Evolutionary conservation across 2,113 vertebrate species (phyloP), one percentile per base, ranked within the genome.

Genomic region (Tetrao urogallus): DNA sequence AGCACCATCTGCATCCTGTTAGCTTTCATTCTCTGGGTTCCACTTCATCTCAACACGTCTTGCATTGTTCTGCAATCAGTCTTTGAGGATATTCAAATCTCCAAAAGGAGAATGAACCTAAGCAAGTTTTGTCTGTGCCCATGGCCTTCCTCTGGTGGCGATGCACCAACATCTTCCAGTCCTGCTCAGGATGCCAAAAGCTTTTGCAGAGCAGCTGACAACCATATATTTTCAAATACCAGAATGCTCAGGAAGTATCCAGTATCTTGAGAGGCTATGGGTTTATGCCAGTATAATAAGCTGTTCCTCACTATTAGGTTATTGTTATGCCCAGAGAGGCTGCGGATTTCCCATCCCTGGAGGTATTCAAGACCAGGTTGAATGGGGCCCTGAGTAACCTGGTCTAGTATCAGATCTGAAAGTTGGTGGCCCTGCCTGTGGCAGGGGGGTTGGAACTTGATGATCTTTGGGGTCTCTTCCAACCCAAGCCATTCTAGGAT

Each of bases 1-100:
- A 38, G 6, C 86, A 92, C 94, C 90, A 92, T 91, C 91, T 97
- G 95, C 91, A 94, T 87, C 78, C 92, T 90, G 96, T 97, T 94
- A 97, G 87, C 76, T 81, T 91, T 94, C 73, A 80, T 50, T 70
- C 58, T 90, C 20, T 42, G 69, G 56, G 38, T 89, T 78, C 85
- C 75, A 69, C 61, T 78, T 80, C 79, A 90, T 73, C 83, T 67
- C 54, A 95, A 40, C 86, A n/a, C 58, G 48, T 70, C 73, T 83
- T 7, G 1, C 50, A 74, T 82, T 97, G 94, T 94, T 96, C 34
- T 52, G 56, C 57, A 89, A 84, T 7, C 21, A 73, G 36, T 76
- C 90, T 85, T 92, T 52, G 86, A 83, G 81, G 75, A 70, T 75
- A 83, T 88, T 94, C 85, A 93, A 15, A 20, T 76, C 88, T 94